Percentiles rank a stretch among this genome's conserved stretches.
Conservation (phyloP, 1,140 invertebrate species). For the Metopolophium dirhodum region DNA sequence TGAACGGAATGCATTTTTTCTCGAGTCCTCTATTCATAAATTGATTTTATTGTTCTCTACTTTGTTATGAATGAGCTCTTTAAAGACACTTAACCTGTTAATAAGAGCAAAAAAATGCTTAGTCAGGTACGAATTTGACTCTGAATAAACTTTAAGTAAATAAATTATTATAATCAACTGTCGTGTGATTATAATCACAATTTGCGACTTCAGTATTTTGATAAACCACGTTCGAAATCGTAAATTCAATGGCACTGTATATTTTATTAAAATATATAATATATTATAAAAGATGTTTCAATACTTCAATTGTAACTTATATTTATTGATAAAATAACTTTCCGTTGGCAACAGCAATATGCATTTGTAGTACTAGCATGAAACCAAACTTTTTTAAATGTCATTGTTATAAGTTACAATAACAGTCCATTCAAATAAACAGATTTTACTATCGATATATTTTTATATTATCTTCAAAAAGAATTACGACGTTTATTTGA, state of each 20-base stretch:
- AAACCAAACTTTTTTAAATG: not conserved
- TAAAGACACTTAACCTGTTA: no score
- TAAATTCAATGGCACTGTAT: not conserved
- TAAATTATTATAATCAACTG: no score
- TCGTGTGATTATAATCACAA: no score
- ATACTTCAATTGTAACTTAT: not conserved
- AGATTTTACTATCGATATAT: not conserved
- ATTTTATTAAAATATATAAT: not conserved
- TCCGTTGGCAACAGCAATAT: not conserved
- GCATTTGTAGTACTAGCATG: not conserved
- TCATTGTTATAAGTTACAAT: slow-evolving; percentile 5
- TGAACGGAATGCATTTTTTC: no score
- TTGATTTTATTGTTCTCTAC: no score
- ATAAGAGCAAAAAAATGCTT: no score
- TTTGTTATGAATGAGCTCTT: no score
- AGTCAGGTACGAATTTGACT: no score
- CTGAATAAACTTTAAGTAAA: no score
- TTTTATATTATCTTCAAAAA: not conserved
- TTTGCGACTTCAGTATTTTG: not conserved
- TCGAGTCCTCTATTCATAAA: no score
- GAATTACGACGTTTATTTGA: not conserved
- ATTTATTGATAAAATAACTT: not conserved
- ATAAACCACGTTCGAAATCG: not conserved
- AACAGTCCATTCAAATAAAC: not conserved
- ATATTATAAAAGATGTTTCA: not conserved